A percentile compares a stretch with the other conserved stretches of the same genome.
Conservation (phyloP, 2,888 invertebrate genomes). For the Microchrysa polita region DNA sequence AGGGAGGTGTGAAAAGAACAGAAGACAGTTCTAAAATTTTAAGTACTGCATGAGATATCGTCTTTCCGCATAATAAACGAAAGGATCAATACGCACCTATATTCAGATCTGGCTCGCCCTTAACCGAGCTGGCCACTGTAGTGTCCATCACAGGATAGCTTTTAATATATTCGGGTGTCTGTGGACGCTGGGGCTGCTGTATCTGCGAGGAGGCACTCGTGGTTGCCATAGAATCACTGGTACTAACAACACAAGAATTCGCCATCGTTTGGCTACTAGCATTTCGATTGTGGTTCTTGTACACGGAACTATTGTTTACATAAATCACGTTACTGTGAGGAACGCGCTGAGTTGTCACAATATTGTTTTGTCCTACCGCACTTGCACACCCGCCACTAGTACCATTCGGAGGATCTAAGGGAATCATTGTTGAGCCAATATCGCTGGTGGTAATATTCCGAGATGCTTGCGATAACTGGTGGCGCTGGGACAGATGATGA, state of each 20-base stretch:
- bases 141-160: slow-evolving; percentile 65
- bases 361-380: neutral
- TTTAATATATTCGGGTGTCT: slow-evolving; percentile 64
- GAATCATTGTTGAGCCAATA: slow-evolving; percentile 52
- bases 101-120: slow-evolving; percentile 64
- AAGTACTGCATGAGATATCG: too few species aligned
- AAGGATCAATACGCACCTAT: slow-evolving; percentile 56
- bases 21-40: too few species aligned
- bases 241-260: slow-evolving; percentile 34
- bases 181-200: slow-evolving; percentile 54
- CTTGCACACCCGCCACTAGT: neutral
- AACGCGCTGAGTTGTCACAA: slow-evolving; percentile 56
- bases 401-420: slow-evolving; percentile 6
- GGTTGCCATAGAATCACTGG: slow-evolving; percentile 12
- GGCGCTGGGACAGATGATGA: slow-evolving; percentile 38
- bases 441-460: slow-evolving; percentile 44
- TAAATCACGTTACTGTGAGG: slow-evolving; percentile 62
- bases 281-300: slow-evolving; percentile 8
- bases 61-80: too few species aligned
- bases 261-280: slow-evolving; percentile 22
- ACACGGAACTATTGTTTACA: slow-evolving; percentile 54
- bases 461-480: slow-evolving; percentile 38
- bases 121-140: slow-evolving; percentile 64
- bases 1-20: too few species aligned
- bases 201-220: slow-evolving; percentile 3